These are phyloP conservation scores for Heliconius sara DNA, from an alignment of 2,888 invertebrate species.

Conservation along the genomic window DNA sequence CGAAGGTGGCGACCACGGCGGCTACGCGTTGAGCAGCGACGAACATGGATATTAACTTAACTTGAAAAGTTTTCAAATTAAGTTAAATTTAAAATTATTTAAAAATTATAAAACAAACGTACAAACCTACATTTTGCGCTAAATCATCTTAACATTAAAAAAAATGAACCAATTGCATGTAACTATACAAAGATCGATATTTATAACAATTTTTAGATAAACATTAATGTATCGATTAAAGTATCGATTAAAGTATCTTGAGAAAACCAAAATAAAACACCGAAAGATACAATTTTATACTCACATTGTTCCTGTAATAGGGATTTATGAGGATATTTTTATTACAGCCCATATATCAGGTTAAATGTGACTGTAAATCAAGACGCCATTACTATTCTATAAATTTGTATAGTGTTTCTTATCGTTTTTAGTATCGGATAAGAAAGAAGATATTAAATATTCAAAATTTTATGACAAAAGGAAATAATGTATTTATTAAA, in stretches of 20 bases:
- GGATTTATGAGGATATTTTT: constrained; percentile 39
- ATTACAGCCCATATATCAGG: constrained; percentile 44
- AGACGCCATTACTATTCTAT: constrained; percentile 23
- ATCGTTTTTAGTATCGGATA: not conserved
- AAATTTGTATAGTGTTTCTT: constrained; percentile 27
- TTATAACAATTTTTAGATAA: not conserved
- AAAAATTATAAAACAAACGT: not conserved
- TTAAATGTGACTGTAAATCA: constrained; percentile 44
- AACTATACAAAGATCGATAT: not conserved
- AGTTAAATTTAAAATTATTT: not conserved
- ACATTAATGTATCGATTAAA: not conserved
- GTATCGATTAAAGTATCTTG: not conserved
- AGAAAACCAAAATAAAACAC: not conserved
- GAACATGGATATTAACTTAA: constrained; percentile 59
- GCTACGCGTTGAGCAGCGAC: constrained; percentile 53
- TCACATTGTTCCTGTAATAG: constrained; percentile 23
- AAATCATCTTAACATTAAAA: not conserved
- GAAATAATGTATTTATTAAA: not conserved
- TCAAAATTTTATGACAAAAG: too few relatives aligned
- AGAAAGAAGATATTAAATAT: too few relatives aligned
- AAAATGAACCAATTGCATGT: not conserved
- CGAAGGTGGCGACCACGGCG: constrained; percentile 69
- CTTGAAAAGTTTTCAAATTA: too few relatives aligned
- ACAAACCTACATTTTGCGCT: not conserved
- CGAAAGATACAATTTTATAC: not conserved